Percentiles rank a stretch among this genome's conserved stretches.
phyloP scores from a whole-genome alignment of 2,113 vertebrate species.

The Callipepla squamata region DNA sequence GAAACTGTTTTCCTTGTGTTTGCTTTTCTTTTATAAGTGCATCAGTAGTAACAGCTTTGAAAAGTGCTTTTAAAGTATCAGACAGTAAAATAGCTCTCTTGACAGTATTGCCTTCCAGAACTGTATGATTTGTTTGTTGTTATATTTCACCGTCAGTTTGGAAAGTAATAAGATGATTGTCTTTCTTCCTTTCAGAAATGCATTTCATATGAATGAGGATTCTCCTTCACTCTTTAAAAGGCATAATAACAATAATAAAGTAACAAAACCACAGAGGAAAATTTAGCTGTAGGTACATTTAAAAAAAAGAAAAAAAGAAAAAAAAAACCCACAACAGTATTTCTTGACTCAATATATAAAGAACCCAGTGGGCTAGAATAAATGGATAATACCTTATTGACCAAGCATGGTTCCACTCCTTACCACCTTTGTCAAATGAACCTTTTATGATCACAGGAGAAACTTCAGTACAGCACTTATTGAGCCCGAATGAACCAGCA shows the following conservation, averaged over 20 bases:
- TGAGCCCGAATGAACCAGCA: neutral
- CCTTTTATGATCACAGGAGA: neutral
- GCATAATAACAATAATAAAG: neutral
- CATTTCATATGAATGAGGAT: neutral
- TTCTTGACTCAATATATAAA: neutral
- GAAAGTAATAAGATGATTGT: neutral
- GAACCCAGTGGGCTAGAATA: neutral
- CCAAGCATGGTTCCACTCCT: accelerated
- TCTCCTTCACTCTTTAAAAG: neutral
- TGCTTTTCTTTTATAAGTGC: slow-evolving; percentile 13
- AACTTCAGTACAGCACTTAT: neutral
- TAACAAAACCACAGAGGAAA: neutral
- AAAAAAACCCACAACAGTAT: neutral
- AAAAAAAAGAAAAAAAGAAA: neutral
- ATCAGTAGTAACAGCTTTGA: slow-evolving; percentile 1
- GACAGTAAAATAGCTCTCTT: slow-evolving; percentile 9
- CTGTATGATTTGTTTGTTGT: slow-evolving; percentile 37
- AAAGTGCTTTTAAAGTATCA: slow-evolving; percentile 28
- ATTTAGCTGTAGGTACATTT: neutral
- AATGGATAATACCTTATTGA: neutral
- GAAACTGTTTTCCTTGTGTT: neutral
- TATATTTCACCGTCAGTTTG: neutral
- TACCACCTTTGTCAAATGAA: neutral
- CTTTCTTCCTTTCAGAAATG: neutral
- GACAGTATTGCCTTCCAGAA: neutral